phyloP scores from a whole-genome alignment of 2,113 vertebrate genomes.

The Amphilophus citrinellus region DNA sequence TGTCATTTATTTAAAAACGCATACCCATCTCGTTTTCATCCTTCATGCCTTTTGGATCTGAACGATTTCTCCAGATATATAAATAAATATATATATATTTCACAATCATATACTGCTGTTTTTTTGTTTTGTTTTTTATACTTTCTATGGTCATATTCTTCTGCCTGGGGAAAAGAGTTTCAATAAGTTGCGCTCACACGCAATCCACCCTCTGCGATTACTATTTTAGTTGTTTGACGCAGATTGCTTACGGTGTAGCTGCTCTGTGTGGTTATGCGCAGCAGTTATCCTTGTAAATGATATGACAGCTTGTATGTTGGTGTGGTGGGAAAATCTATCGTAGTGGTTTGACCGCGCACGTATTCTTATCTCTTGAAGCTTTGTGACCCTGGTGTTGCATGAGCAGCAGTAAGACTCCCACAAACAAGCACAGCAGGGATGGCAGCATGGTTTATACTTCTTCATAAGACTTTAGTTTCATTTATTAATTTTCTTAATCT shows the following conservation, averaged over 20 bases:
- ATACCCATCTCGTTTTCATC: neutral
- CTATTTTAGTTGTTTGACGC: constrained; percentile 80
- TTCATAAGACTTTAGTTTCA: neutral
- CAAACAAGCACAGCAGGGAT: neutral
- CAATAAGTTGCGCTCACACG: constrained; percentile 62
- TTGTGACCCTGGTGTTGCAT: constrained; percentile 43
- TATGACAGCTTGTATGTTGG: constrained; percentile 69
- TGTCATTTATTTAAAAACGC: constrained; percentile 11
- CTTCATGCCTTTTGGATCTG: neutral
- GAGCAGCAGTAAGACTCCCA: constrained; percentile 1
- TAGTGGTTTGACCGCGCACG: constrained; percentile 12
- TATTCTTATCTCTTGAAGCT: constrained; percentile 21
- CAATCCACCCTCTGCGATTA: constrained; percentile 58
- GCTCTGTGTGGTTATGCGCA: constrained; percentile 49
- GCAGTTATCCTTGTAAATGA: constrained; percentile 75
- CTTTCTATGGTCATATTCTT: constrained; percentile 22
- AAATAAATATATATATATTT: too few species aligned
- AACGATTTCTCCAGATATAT: neutral
- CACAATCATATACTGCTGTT: neutral
- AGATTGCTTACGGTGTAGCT: constrained; percentile 65
- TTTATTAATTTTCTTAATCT: neutral
- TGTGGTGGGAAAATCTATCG: constrained; percentile 49
- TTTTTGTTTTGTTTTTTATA: neutral
- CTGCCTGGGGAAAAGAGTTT: constrained; percentile 52
- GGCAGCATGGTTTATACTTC: neutral